These are phyloP conservation scores for Brienomyrus brachyistius DNA, from an alignment of 2,113 vertebrate species.

Conservation along the genomic window DNA sequence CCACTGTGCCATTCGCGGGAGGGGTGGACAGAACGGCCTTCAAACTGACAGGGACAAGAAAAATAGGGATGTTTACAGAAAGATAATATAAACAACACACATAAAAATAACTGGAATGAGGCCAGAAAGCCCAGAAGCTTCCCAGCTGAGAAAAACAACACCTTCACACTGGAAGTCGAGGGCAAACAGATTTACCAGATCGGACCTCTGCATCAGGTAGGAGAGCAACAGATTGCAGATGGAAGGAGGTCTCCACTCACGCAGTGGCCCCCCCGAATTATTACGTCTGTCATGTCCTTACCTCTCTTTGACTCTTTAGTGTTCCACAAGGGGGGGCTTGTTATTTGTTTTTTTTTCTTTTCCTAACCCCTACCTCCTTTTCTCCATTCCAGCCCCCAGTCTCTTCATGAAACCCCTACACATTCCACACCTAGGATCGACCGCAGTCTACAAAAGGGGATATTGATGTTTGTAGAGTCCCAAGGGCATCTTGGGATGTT, in stretches of 20 bases:
- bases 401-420: background rate
- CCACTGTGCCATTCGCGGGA: conserved; percentile 58
- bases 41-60: conserved; percentile 41
- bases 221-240: conserved; percentile 7
- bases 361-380: background rate
- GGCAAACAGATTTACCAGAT: background rate
- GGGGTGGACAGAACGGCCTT: conserved; percentile 61
- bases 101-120: background rate
- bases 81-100: background rate
- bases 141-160: background rate
- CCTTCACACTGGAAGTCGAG: background rate
- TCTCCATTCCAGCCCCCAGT: background rate
- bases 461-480: background rate
- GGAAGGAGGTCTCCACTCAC: background rate
- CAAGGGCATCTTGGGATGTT: background rate
- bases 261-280: background rate
- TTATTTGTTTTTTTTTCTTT: background rate
- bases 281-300: conserved; percentile 3
- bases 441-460: background rate
- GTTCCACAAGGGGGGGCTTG: background rate
- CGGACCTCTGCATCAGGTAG: background rate
- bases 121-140: background rate
- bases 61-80: background rate
- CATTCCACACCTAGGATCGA: background rate
- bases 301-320: background rate